phyloP scores from a whole-genome alignment of 2,113 vertebrate species.

The Lampris incognitus region DNA sequence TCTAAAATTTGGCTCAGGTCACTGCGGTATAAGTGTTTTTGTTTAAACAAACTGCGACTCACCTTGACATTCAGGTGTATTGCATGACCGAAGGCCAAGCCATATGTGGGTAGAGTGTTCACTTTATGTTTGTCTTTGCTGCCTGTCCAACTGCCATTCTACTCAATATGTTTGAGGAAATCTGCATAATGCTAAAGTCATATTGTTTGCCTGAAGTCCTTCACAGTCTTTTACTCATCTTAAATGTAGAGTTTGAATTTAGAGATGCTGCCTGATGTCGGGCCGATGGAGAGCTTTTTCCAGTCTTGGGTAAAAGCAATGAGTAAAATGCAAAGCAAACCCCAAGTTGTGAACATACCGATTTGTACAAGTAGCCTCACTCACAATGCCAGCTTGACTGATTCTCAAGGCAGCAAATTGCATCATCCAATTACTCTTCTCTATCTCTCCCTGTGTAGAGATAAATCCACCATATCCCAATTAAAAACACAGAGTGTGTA shows the following conservation, averaged over 20 bases:
- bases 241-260: background rate
- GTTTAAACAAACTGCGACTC: too few species aligned
- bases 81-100: too few species aligned
- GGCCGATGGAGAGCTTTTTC: background rate
- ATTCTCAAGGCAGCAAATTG: background rate
- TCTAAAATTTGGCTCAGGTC: too few species aligned
- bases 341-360: background rate
- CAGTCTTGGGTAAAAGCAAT: background rate
- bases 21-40: too few species aligned
- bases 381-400: background rate
- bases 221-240: background rate
- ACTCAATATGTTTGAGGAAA: background rate
- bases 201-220: background rate
- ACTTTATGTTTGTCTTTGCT: too few species aligned
- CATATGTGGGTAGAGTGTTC: too few species aligned
- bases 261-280: background rate
- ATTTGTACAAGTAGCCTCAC: background rate
- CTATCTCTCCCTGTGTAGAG: background rate
- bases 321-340: background rate
- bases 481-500: background rate
- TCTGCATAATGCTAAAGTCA: background rate
- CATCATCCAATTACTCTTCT: background rate
- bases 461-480: background rate
- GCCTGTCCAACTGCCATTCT: too few species aligned
- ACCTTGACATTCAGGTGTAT: too few species aligned